These are phyloP conservation scores for Agrochola litura DNA, from an alignment of 2,888 invertebrate species.

Conservation along the genomic window DNA sequence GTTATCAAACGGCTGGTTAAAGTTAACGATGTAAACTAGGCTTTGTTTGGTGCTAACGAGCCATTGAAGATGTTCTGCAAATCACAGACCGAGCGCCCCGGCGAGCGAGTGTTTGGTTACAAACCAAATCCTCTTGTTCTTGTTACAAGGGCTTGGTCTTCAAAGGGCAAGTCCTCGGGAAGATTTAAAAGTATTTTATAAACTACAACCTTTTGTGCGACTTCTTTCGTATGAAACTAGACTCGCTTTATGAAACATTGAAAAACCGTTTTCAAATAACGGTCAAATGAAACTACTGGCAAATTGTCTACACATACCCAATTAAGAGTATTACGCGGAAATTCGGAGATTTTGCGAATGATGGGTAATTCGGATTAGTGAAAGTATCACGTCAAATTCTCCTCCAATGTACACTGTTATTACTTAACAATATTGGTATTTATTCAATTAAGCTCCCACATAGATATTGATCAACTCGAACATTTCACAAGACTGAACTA, in stretches of 20 bases:
- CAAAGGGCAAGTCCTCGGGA: slow-evolving; percentile 11
- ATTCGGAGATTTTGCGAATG: not conserved
- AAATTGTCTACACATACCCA: not conserved
- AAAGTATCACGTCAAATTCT: not conserved
- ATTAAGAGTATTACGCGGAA: not conserved
- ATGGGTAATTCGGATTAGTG: not conserved
- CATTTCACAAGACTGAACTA: slow-evolving; percentile 60
- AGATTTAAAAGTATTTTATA: slow-evolving; percentile 7
- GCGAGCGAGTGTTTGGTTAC: slow-evolving; percentile 34
- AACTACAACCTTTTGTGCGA: not conserved
- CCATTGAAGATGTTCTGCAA: slow-evolving; percentile 37
- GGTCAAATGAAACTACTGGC: not conserved
- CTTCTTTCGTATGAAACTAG: slow-evolving; percentile 5
- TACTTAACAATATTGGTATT: slow-evolving; percentile 45
- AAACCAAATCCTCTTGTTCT: slow-evolving; percentile 8
- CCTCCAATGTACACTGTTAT: slow-evolving; percentile 1
- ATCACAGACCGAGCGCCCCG: slow-evolving; percentile 3
- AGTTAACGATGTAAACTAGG: slow-evolving; percentile 37
- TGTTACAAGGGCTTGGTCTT: not conserved
- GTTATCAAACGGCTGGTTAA: slow-evolving; percentile 30
- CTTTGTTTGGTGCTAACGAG: slow-evolving; percentile 43
- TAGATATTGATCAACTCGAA: slow-evolving; percentile 58
- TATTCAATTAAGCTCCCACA: slow-evolving; percentile 44
- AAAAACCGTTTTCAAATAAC: not conserved
- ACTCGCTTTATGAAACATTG: not conserved